phyloP scores from a whole-genome alignment of 2,113 vertebrate species.

The Phyllostomus discolor region DNA sequence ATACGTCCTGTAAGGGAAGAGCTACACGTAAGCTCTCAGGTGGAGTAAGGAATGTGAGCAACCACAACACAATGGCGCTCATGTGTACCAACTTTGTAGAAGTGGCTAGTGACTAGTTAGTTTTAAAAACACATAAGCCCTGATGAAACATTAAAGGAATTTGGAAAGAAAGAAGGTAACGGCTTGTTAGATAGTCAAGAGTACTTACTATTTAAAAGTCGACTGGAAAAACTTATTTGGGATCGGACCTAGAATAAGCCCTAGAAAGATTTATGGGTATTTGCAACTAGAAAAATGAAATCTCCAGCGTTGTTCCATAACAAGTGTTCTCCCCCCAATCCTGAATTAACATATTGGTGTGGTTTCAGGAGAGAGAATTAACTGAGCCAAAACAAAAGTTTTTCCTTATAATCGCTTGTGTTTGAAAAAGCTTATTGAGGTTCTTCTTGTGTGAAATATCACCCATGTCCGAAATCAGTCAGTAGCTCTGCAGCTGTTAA shows the following conservation, averaged over 20 bases:
- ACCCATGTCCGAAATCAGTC: slow-evolving; percentile 66
- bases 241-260: background rate
- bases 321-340: slow-evolving; percentile 14
- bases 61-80: background rate
- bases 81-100: background rate
- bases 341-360: slow-evolving; percentile 68
- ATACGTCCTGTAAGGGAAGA: background rate
- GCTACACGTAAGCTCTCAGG: background rate
- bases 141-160: slow-evolving; percentile 11
- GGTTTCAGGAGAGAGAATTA: slow-evolving; percentile 75
- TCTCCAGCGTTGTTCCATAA: background rate
- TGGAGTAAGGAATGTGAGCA: background rate
- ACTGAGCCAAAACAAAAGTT: slow-evolving; percentile 64
- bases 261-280: background rate
- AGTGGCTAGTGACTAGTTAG: background rate
- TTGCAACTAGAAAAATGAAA: slow-evolving; percentile 32
- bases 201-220: slow-evolving; percentile 2
- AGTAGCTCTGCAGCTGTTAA: slow-evolving; percentile 37
- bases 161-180: background rate
- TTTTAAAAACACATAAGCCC: background rate
- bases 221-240: background rate
- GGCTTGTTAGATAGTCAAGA: background rate
- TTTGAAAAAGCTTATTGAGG: slow-evolving; percentile 74
- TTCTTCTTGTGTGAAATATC: slow-evolving; percentile 75
- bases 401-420: slow-evolving; percentile 71